Percentiles rank a stretch among this genome's conserved stretches.
Conservation (phyloP, 2,888 invertebrate genomes). For the Ganaspis brasiliensis region DNA sequence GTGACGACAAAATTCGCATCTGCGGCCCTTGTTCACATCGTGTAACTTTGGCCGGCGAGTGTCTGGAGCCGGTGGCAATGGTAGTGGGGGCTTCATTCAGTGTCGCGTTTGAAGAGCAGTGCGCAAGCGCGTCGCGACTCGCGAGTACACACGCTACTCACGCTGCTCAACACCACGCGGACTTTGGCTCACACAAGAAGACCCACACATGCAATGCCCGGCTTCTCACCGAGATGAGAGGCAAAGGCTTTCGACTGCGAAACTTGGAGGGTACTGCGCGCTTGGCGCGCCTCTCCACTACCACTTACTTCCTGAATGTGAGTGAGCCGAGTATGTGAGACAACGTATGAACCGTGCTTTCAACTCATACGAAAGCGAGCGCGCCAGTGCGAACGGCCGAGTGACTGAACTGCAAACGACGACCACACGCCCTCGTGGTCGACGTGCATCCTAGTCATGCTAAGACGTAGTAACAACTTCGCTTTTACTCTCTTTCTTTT, state of each 20-base stretch:
- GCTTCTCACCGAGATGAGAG: conserved; percentile 35
- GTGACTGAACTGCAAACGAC: conserved; percentile 65
- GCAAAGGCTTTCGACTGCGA: conserved; percentile 29
- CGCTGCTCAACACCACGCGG: conserved; percentile 69
- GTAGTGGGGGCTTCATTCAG: conserved; percentile 78
- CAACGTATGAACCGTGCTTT: conserved; percentile 19
- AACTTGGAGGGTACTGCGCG: conserved; percentile 10
- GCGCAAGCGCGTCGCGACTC: conserved; percentile 75
- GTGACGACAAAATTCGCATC: conserved; percentile 22
- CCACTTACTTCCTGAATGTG: neutral
- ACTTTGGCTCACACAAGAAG: conserved; percentile 51
- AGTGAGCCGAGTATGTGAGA: neutral
- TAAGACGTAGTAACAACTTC: conserved; percentile 47
- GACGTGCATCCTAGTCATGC: conserved; percentile 43
- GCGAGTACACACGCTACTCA: conserved; percentile 79
- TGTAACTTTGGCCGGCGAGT: conserved; percentile 66
- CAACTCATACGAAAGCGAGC: conserved; percentile 34
- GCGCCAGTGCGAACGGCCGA: conserved; percentile 55
- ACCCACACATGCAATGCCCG: conserved; percentile 2
- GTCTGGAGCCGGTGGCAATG: conserved; percentile 55
- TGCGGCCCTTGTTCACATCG: conserved; percentile 61
- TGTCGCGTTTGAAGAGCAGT: conserved; percentile 65
- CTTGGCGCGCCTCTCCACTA: conserved; percentile 31
- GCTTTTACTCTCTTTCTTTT: conserved; percentile 31
- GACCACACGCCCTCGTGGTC: conserved; percentile 65